Evolutionary conservation across 2,113 vertebrate species (phyloP).

Genomic region (Ursus arctos): DNA sequence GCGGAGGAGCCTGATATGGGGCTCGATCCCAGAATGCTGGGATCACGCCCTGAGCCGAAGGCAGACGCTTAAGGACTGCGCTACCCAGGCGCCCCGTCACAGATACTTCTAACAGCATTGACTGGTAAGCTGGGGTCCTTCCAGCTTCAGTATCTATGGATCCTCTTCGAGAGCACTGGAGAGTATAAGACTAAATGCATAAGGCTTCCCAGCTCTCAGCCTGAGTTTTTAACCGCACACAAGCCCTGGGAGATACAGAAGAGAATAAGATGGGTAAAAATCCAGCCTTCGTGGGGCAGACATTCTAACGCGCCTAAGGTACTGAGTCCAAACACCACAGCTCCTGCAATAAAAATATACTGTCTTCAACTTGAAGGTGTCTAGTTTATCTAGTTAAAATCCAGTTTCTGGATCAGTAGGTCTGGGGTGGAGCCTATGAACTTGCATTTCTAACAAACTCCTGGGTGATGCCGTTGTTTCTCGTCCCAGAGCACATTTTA

Average conservation of each 20-base stretch:
- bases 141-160: neutral
- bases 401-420: neutral
- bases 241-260: neutral
- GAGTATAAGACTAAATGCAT: neutral
- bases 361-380: neutral
- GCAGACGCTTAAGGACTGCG: no score
- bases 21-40: no score
- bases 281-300: neutral
- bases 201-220: neutral
- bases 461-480: neutral
- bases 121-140: neutral
- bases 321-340: neutral
- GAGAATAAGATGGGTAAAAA: neutral
- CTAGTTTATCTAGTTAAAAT: neutral
- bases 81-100: no score
- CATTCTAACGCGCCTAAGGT: neutral
- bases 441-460: neutral
- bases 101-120: no score
- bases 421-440: neutral
- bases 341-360: neutral
- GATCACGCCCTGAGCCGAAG: no score
- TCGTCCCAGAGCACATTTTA: neutral
- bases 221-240: neutral
- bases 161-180: neutral
- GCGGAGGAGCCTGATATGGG: no score